Conservation (phyloP, 2,888 invertebrate species). For the Pardosa pseudoannulata region DNA sequence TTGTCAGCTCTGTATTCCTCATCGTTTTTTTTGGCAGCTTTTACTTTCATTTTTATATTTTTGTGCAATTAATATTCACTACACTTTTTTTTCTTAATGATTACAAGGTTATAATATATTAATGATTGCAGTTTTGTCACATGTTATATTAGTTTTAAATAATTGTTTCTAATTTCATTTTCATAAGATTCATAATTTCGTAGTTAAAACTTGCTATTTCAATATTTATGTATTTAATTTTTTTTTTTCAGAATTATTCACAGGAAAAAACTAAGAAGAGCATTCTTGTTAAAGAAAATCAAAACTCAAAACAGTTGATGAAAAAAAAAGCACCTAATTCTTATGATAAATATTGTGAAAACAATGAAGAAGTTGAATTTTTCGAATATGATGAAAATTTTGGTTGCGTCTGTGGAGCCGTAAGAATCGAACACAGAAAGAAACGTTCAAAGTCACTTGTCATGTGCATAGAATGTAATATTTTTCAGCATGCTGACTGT, state of each 20-base stretch:
- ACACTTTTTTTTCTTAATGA: too few species aligned
- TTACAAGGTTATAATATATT: too few species aligned
- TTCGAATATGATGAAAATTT: conserved; percentile 75
- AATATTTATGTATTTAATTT: neutral
- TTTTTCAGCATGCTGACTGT: conserved; percentile 83
- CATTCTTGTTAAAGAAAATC: neutral
- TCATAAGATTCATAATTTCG: too few species aligned
- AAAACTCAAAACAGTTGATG: neutral
- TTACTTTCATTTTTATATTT: too few species aligned
- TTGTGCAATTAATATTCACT: too few species aligned
- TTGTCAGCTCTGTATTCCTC: too few species aligned
- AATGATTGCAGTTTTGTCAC: too few species aligned
- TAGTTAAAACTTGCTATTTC: too few species aligned
- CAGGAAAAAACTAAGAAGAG: neutral
- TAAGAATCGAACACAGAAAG: conserved; percentile 50
- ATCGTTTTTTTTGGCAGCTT: too few species aligned
- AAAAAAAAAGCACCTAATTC: neutral
- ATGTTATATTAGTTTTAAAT: too few species aligned
- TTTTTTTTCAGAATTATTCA: neutral
- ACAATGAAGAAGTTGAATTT: neutral
- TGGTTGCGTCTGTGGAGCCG: conserved; percentile 79
- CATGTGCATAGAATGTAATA: conserved; percentile 81
- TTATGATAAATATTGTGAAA: too few species aligned
- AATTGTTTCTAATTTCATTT: too few species aligned
- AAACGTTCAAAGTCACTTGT: conserved; percentile 74